Conservation (phyloP, 2,797 vertebrate genomes). For the Staurois parvus region DNA sequence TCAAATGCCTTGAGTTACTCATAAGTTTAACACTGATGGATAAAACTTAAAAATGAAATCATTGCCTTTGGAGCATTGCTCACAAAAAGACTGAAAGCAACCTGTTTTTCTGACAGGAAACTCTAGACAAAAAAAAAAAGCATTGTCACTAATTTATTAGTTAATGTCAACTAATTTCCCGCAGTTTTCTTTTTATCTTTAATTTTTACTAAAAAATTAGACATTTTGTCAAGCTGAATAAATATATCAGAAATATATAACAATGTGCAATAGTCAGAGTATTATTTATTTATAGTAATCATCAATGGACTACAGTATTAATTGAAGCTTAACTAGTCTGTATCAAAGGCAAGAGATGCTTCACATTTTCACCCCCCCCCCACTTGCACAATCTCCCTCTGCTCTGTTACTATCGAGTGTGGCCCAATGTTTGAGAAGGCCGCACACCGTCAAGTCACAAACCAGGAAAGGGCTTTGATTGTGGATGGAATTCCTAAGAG, state of each 20-base stretch:
- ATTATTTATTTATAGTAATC: conserved; percentile 64
- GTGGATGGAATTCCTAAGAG: conserved; percentile 78
- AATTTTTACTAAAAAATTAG: neutral
- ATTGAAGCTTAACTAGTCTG: conserved; percentile 68
- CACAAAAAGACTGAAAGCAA: conserved; percentile 6
- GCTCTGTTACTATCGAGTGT: conserved; percentile 58
- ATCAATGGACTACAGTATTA: conserved; percentile 69
- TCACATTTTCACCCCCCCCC: neutral
- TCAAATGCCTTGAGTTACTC: conserved; percentile 22
- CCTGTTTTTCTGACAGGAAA: neutral
- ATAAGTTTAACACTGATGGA: conserved; percentile 20
- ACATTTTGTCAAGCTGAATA: conserved; percentile 13
- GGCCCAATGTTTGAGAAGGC: conserved; percentile 59
- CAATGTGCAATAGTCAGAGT: conserved; percentile 44
- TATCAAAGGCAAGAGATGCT: conserved; percentile 72
- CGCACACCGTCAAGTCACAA: conserved; percentile 12
- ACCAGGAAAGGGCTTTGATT: conserved; percentile 76
- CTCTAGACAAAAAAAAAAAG: conserved; percentile 54
- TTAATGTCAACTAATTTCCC: conserved; percentile 13
- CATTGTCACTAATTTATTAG: conserved; percentile 43
- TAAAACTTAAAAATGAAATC: conserved; percentile 25
- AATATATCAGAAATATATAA: neutral
- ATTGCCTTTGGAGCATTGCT: conserved; percentile 27
- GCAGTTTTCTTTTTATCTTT: neutral
- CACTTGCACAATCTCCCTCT: neutral